Conservation (phyloP, 2,888 invertebrate genomes). For the Norana najaformis region DNA sequence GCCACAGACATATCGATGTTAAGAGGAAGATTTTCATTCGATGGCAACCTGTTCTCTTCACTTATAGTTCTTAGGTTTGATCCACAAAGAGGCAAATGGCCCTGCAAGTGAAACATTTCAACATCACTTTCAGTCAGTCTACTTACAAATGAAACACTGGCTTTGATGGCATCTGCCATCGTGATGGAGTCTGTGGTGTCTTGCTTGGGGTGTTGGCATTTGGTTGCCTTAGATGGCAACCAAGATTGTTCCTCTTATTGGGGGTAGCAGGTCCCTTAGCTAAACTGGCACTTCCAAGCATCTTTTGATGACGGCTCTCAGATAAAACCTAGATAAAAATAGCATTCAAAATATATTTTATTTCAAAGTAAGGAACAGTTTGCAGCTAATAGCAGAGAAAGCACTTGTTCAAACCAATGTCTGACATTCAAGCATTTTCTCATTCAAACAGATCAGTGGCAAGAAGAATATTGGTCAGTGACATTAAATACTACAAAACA, state of each 20-base stretch:
- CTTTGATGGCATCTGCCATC: constrained; percentile 23
- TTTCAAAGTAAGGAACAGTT: background rate
- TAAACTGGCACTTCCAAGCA: background rate
- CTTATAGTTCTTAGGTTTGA: background rate
- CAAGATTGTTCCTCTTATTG: background rate
- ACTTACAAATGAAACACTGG: constrained; percentile 25
- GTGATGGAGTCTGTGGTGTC: constrained; percentile 5
- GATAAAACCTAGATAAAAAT: constrained; percentile 2
- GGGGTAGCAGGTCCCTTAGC: constrained; percentile 15
- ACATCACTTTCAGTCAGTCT: background rate
- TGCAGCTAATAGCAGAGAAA: background rate
- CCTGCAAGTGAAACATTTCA: constrained; percentile 14
- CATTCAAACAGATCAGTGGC: background rate
- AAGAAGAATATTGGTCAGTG: background rate
- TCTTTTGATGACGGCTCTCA: constrained; percentile 1
- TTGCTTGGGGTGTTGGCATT: constrained; percentile 4
- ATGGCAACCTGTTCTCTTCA: background rate
- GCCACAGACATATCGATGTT: constrained; percentile 20
- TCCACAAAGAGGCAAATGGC: background rate
- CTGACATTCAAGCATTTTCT: background rate
- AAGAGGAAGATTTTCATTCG: constrained; percentile 14
- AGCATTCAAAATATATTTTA: background rate
- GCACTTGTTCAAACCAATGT: background rate
- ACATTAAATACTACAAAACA: background rate
- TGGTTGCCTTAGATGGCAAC: constrained; percentile 18